These are phyloP conservation scores for Elanoides forficatus DNA, from an alignment of 2,113 vertebrate genomes.

Conservation along the genomic window DNA sequence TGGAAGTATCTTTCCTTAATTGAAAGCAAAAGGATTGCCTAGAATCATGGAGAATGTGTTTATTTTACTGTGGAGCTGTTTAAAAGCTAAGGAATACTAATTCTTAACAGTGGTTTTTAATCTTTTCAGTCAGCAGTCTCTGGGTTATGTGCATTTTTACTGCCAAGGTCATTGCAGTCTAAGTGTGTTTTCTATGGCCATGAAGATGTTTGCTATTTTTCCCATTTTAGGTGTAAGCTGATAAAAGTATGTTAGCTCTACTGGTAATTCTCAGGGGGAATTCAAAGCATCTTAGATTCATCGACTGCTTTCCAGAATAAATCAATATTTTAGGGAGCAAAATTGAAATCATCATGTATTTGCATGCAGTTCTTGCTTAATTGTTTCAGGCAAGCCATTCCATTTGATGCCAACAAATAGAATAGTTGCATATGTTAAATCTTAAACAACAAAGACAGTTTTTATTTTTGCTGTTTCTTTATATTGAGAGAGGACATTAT, in stretches of 20 bases:
- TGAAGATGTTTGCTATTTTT: background rate
- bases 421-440: background rate
- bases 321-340: background rate
- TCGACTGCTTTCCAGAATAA: background rate
- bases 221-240: background rate
- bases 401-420: background rate
- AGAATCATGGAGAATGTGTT: background rate
- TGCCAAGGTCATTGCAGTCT: background rate
- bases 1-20: background rate
- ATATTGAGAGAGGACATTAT: background rate
- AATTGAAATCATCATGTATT: background rate
- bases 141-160: background rate
- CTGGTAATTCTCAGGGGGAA: background rate
- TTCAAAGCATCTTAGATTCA: background rate
- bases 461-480: background rate
- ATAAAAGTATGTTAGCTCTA: background rate
- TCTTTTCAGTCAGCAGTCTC: background rate
- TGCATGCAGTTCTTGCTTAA: background rate
- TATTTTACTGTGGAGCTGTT: background rate
- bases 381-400: background rate
- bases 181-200: background rate
- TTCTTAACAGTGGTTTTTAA: background rate
- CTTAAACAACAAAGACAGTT: background rate
- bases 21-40: background rate
- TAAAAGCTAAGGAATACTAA: background rate